Evolutionary conservation across 2,797 vertebrate species (phyloP), one percentile per base, ranked within the genome.

Genomic region (Heterohyrax brucei): DNA sequence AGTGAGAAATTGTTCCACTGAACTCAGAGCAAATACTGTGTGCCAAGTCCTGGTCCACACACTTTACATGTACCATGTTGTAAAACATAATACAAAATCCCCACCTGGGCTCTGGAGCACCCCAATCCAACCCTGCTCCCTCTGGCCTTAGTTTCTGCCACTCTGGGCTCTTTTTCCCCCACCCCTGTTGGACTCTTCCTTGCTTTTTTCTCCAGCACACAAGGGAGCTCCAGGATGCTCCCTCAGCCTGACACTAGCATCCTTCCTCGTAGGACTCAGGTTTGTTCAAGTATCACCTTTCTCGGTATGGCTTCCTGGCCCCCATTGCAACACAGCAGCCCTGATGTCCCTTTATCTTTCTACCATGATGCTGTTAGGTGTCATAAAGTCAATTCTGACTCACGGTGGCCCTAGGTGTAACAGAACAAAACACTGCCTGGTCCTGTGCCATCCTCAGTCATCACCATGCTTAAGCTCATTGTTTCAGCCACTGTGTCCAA

Each of bases 131-230:
- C 2, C 6, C 50, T n/a, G 16, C 53, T 33, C 13, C 22, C 1
- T 46, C 30, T 80, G 14, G 13, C 30, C 56, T 85, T 72, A 44
- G 48, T 18, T 18, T 3, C 44, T 64, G 10, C 59, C 56, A 9
- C 0, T 82, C 5, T 1, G 13, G 44, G 10, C 10, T 48, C 18
- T 7, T 2, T 24, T 12, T 19, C n/a, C 8, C 50, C 8, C 1
- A 30, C 24, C 39, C 26, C 39, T 2, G 10, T n/a, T 2, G 1
- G 13, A 16, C 14, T 28, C 18, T 28, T 19, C 2, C 28, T 22
- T 39, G 13, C 14, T 30, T 44, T 10, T 12, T 26, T 39, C 70
- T 30, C 7, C 48, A 5, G 13, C 1, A 0, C 14, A 19, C n/a
- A 22, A 44, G 26, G 1, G 48, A 28, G 6, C 1, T 30, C 24